Evolutionary conservation across 1,140 invertebrate genomes (phyloP).

Genomic region (Drosophila subpulchrella): DNA sequence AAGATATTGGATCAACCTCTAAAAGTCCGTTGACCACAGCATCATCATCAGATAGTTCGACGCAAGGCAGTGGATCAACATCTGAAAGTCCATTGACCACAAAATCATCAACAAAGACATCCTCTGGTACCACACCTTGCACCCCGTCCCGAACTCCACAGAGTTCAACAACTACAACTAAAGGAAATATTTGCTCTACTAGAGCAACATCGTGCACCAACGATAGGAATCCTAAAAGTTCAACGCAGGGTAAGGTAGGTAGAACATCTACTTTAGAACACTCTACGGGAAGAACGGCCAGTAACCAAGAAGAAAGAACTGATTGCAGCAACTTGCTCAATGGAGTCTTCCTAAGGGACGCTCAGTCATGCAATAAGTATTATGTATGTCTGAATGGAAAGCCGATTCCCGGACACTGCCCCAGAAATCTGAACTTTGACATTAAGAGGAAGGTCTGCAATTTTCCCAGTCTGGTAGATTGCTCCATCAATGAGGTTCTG

Average conservation of each 20-base stretch:
- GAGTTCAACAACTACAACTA: background rate
- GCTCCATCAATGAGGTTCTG: background rate
- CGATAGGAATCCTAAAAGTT: background rate
- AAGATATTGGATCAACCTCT: too few species aligned
- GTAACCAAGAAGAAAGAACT: background rate
- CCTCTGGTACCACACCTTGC: too few species aligned
- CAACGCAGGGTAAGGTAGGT: background rate
- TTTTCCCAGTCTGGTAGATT: slow-evolving; percentile 54
- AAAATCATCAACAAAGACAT: too few species aligned
- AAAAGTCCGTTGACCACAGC: too few species aligned
- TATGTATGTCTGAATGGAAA: slow-evolving; percentile 46
- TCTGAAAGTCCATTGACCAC: too few species aligned
- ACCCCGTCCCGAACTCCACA: background rate
- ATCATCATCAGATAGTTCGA: too few species aligned
- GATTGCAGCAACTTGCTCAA: slow-evolving; percentile 26
- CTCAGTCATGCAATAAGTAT: slow-evolving; percentile 35
- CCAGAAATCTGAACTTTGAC: slow-evolving; percentile 48
- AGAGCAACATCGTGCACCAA: background rate
- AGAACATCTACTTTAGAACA: background rate
- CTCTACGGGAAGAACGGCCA: background rate
- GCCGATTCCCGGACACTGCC: slow-evolving; percentile 39
- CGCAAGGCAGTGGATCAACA: too few species aligned
- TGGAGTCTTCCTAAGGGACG: slow-evolving; percentile 42
- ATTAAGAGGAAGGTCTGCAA: slow-evolving; percentile 60
- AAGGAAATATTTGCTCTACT: background rate